A percentile compares a stretch with the other conserved stretches of the same genome.
phyloP scores from a whole-genome alignment of 2,888 invertebrate genomes.

The Orgyia antiqua region DNA sequence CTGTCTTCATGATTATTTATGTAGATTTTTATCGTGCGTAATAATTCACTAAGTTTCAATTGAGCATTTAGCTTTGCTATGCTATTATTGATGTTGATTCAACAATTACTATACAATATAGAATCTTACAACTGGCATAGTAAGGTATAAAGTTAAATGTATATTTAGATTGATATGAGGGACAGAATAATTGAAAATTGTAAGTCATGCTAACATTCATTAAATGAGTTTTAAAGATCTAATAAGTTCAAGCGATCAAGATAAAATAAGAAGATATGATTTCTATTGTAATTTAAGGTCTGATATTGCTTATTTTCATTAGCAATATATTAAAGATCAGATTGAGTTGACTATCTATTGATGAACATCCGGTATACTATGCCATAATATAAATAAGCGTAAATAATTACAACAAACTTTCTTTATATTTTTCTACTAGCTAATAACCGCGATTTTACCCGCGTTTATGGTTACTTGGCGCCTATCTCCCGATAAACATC shows the following conservation, averaged over 20 bases:
- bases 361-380: not conserved
- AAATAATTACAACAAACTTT: too few relatives aligned
- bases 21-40: conserved; percentile 72
- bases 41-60: conserved; percentile 72
- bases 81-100: conserved; percentile 25
- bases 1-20: conserved; percentile 56
- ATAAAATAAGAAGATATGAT: conserved; percentile 13
- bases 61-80: conserved; percentile 31
- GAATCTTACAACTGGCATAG: fast-evolving
- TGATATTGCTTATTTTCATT: conserved; percentile 5
- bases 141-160: conserved; percentile 4
- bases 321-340: conserved; percentile 2
- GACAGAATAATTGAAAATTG: conserved; percentile 22
- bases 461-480: too few relatives aligned
- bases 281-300: conserved; percentile 10
- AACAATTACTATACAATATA: conserved; percentile 6
- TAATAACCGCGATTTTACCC: too few relatives aligned
- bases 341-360: not conserved
- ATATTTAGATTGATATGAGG: conserved; percentile 4
- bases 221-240: conserved; percentile 22
- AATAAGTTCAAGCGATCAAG: conserved; percentile 14
- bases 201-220: conserved; percentile 29
- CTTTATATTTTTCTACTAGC: too few relatives aligned
- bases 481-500: too few relatives aligned
- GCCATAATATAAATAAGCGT: too few relatives aligned